Conservation (phyloP, 1,140 invertebrate species). For the Vollenhovia emeryi region DNA sequence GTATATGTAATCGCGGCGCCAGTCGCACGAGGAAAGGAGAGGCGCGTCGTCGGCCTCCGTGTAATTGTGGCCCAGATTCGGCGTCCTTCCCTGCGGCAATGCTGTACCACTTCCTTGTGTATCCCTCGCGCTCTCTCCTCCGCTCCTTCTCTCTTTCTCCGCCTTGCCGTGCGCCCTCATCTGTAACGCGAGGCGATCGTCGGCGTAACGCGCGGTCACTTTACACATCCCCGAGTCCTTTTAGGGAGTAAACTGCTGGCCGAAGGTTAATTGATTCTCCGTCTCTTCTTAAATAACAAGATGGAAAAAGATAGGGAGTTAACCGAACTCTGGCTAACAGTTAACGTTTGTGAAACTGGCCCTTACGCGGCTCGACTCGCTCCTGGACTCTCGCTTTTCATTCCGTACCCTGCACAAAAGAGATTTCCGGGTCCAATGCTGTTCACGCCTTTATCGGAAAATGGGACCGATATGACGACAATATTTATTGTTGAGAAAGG, state of each 20-base stretch:
- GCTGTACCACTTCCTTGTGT: conserved; percentile 76
- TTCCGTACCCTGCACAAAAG: too few species aligned
- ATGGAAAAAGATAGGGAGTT: too few species aligned
- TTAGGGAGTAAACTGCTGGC: too few species aligned
- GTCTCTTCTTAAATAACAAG: too few species aligned
- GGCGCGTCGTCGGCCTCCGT: conserved; percentile 29
- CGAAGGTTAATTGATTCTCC: too few species aligned
- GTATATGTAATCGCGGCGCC: conserved; percentile 67
- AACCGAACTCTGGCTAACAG: too few species aligned
- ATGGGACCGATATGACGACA: too few species aligned
- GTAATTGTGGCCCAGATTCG: conserved; percentile 77
- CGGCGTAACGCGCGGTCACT: not conserved
- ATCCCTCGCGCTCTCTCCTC: conserved; percentile 31
- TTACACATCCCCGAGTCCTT: not conserved
- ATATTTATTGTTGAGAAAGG: too few species aligned
- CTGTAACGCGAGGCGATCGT: not conserved
- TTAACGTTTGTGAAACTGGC: too few species aligned
- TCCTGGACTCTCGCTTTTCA: not conserved
- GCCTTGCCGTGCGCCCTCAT: not conserved
- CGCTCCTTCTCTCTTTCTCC: conserved; percentile 45
- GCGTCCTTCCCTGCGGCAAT: conserved; percentile 82
- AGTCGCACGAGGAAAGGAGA: conserved; percentile 34
- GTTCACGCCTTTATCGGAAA: too few species aligned
- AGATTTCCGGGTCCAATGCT: too few species aligned
- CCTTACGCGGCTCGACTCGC: too few species aligned